These are phyloP conservation scores for Hephaestus fuliginosus DNA, from an alignment of 2,797 vertebrate species.

Conservation along the genomic window DNA sequence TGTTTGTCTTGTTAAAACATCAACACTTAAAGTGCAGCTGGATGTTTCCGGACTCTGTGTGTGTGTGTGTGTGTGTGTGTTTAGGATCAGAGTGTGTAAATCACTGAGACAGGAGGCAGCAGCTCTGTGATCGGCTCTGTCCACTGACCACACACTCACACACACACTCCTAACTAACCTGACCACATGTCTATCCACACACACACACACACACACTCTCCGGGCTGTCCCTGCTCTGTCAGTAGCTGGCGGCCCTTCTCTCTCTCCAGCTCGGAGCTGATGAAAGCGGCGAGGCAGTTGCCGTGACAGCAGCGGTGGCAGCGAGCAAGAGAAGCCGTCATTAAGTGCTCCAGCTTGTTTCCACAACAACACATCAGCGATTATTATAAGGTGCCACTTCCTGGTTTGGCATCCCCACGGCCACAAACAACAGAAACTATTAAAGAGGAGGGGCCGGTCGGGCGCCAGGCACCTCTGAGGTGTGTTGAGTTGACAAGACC, in stretches of 20 bases:
- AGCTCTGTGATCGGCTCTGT: constrained; percentile 38
- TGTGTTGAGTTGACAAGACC: constrained; percentile 18
- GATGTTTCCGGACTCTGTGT: constrained; percentile 37
- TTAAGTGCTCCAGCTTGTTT: constrained; percentile 58
- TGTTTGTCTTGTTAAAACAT: constrained; percentile 45
- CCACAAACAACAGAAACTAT: constrained; percentile 9
- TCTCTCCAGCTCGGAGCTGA: constrained; percentile 13
- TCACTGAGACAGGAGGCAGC: constrained; percentile 39
- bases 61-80: constrained; percentile 1
- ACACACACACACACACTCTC: constrained; percentile 9
- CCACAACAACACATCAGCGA: constrained; percentile 58
- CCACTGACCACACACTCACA: constrained; percentile 46
- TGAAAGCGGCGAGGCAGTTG: constrained; percentile 46
- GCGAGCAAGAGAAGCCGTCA: constrained; percentile 20
- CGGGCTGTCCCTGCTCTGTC: constrained; percentile 58
- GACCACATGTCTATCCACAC: constrained; percentile 3
- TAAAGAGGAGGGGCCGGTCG: constrained; percentile 12
- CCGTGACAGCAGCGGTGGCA: constrained; percentile 28
- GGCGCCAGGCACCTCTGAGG: constrained; percentile 18
- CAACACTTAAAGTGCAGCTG: constrained; percentile 38
- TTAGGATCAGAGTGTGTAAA: constrained; percentile 9
- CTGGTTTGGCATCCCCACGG: constrained; percentile 56
- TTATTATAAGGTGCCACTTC: constrained; percentile 60
- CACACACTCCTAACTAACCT: background rate
- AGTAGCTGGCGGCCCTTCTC: constrained; percentile 28